Conservation (phyloP, 2,888 invertebrate genomes). For the Ametastegia equiseti region DNA sequence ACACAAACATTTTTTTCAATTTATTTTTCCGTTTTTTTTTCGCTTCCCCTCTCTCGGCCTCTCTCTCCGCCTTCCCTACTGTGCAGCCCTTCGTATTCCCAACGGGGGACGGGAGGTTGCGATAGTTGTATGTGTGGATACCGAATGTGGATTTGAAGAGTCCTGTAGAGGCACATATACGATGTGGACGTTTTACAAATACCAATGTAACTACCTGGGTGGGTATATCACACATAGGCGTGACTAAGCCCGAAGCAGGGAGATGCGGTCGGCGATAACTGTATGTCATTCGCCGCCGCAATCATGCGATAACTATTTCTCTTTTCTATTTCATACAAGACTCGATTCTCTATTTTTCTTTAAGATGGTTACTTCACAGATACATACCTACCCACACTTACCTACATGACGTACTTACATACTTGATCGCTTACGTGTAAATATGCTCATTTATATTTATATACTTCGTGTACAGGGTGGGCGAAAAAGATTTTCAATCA, state of each 20-base stretch:
- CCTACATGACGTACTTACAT: too few species aligned
- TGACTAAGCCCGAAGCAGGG: slow-evolving; percentile 41
- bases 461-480: not conserved
- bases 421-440: not conserved
- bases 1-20: not conserved
- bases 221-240: slow-evolving; percentile 47
- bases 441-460: not conserved
- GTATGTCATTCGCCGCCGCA: slow-evolving; percentile 50
- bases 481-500: not conserved
- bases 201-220: slow-evolving; percentile 31
- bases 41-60: slow-evolving; percentile 7
- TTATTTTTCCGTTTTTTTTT: slow-evolving; percentile 11
- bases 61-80: not conserved
- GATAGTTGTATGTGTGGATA: not conserved
- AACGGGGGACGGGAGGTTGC: slow-evolving; percentile 6
- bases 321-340: slow-evolving; percentile 14
- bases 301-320: slow-evolving; percentile 48
- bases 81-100: slow-evolving; percentile 14
- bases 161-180: not conserved
- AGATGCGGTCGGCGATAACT: slow-evolving; percentile 48
- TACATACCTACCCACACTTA: not conserved
- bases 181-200: not conserved
- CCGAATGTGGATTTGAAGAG: not conserved
- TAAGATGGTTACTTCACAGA: not conserved
- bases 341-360: not conserved